phyloP scores from a whole-genome alignment of 2,113 vertebrate species.

The Phalacrocorax brasilianus region DNA sequence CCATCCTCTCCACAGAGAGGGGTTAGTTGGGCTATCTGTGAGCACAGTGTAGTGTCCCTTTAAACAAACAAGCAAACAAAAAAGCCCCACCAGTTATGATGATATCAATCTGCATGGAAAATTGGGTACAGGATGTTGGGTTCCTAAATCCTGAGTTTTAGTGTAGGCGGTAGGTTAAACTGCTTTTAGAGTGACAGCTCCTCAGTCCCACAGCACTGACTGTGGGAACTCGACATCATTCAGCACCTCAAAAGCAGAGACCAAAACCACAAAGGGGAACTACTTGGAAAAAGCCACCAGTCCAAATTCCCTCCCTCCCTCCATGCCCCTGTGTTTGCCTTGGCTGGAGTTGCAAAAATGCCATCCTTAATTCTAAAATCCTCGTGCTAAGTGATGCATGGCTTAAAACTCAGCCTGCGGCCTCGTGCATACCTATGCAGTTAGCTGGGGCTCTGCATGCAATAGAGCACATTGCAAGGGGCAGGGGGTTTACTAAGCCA shows the following conservation, averaged over 20 bases:
- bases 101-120: background rate
- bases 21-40: background rate
- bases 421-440: rapidly evolving
- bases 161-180: background rate
- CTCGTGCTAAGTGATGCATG: background rate
- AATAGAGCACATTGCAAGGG: background rate
- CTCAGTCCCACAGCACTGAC: background rate
- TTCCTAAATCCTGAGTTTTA: background rate
- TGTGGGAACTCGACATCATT: background rate
- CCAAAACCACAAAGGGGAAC: background rate
- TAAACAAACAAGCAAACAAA: background rate
- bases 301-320: background rate
- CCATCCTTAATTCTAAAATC: background rate
- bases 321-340: background rate
- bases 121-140: background rate
- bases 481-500: background rate
- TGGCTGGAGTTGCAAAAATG: background rate
- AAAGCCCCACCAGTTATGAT: background rate
- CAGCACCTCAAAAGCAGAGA: background rate
- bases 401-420: background rate
- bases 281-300: background rate
- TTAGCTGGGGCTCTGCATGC: background rate
- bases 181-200: background rate
- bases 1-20: background rate
- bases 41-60: background rate